Percentiles rank a stretch among this genome's conserved stretches.
These are phyloP conservation scores for Crotalus tigris DNA, from an alignment of 2,113 vertebrate species.

Conservation along the genomic window DNA sequence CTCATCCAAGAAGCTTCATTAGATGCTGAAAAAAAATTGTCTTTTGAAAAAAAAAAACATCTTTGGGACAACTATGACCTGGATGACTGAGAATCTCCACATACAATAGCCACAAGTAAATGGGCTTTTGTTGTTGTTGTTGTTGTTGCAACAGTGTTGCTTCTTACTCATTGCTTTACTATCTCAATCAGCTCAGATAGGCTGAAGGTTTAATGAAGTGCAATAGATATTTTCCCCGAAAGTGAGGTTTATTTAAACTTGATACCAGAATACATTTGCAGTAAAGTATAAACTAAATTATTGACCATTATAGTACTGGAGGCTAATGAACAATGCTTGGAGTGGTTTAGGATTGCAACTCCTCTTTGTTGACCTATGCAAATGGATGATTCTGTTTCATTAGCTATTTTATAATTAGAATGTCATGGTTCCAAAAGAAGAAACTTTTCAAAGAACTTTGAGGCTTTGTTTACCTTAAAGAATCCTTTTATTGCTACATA, in stretches of 20 bases:
- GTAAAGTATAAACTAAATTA: background rate
- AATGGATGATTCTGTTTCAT: background rate
- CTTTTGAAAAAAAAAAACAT: background rate
- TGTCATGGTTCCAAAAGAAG: no score
- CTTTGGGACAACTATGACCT: background rate
- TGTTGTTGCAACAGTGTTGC: background rate
- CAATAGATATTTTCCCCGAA: background rate
- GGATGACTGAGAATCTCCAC: background rate
- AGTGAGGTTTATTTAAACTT: background rate
- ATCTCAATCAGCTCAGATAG: background rate
- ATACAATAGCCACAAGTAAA: background rate
- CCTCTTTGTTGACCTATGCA: background rate
- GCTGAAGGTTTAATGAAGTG: background rate
- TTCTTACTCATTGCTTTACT: background rate
- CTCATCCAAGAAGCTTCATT: background rate
- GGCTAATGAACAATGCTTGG: background rate
- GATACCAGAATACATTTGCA: background rate
- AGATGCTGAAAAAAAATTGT: background rate
- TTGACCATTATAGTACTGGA: background rate
- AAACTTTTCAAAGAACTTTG: no score
- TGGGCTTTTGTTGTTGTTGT: background rate
- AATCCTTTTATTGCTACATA: no score
- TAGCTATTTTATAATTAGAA: background rate
- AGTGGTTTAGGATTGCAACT: background rate
- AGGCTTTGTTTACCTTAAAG: no score